Conservation (phyloP, 2,797 vertebrate genomes). For the Eulemur albifrons region DNA sequence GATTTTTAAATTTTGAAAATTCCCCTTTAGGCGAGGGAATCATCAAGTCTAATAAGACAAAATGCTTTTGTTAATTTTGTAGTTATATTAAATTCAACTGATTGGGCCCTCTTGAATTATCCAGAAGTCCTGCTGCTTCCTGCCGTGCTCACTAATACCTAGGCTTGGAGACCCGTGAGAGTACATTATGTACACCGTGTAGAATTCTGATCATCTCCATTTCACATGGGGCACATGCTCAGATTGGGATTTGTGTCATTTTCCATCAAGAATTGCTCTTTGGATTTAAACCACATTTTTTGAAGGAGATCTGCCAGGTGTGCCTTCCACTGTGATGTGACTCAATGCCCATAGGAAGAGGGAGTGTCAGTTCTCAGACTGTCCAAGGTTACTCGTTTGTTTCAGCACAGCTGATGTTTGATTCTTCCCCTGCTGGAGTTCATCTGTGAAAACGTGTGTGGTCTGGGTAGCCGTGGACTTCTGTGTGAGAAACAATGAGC, state of each 20-base stretch:
- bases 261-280: background rate
- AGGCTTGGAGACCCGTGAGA: background rate
- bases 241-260: background rate
- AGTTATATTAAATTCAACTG: background rate
- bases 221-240: background rate
- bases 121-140: background rate
- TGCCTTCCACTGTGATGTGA: background rate
- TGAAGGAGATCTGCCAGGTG: background rate
- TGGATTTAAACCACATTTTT: background rate
- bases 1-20: background rate
- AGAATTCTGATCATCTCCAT: background rate
- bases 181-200: accelerated
- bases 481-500: background rate
- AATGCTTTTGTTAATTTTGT: background rate
- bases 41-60: background rate
- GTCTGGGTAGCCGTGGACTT: background rate
- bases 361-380: background rate
- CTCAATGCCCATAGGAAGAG: background rate
- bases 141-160: background rate
- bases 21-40: background rate
- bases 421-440: background rate
- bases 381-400: background rate
- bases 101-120: background rate
- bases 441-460: background rate
- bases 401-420: background rate